Conservation (phyloP, 2,113 vertebrate genomes). For the Ciconia boyciana region DNA sequence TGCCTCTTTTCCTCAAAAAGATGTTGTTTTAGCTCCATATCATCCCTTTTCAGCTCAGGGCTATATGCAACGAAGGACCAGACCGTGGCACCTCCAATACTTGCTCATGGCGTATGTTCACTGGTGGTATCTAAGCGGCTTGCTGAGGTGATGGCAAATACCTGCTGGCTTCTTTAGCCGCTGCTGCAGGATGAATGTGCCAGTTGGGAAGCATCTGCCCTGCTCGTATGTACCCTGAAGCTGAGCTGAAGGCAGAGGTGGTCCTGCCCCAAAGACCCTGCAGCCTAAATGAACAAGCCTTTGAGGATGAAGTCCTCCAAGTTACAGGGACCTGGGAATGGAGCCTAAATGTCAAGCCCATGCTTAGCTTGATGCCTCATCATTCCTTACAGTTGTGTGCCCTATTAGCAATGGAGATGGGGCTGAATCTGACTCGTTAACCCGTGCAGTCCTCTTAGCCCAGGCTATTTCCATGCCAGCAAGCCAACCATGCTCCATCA, state of each 20-base stretch:
- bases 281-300: neutral
- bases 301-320: neutral
- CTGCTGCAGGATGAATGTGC: neutral
- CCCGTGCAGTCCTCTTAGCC: fast-evolving
- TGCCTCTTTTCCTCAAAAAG: neutral
- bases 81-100: neutral
- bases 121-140: neutral
- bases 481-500: neutral
- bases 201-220: neutral
- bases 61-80: neutral
- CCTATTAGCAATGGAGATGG: neutral
- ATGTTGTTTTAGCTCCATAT: fast-evolving
- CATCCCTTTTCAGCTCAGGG: neutral
- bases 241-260: neutral
- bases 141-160: neutral
- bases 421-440: neutral
- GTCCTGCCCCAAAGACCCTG: neutral
- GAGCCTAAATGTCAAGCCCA: neutral
- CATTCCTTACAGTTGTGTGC: neutral
- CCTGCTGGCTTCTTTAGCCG: neutral
- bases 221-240: neutral
- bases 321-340: neutral
- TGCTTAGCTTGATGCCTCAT: neutral
- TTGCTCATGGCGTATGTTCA: neutral
- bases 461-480: neutral